Percentiles rank a stretch among this genome's conserved stretches.
Conservation (phyloP, 2,113 vertebrate species). For the Gnathonemus echidnorhynchus region DNA sequence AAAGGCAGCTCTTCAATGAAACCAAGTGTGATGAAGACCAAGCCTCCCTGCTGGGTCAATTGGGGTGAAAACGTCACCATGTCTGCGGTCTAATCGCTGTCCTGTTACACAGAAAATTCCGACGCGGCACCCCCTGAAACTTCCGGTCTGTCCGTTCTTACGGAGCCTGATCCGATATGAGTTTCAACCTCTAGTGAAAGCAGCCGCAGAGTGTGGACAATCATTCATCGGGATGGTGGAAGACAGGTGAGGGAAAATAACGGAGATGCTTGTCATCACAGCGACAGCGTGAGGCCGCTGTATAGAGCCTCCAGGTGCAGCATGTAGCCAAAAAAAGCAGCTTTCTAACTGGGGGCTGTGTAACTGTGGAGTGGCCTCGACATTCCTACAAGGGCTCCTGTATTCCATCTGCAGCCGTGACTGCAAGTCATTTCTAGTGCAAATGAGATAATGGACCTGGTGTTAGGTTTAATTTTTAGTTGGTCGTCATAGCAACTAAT, state of each 20-base stretch:
- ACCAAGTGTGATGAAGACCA: not conserved
- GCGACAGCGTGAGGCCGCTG: slow-evolving; percentile 14
- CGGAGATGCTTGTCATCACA: slow-evolving; percentile 11
- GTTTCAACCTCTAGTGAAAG: slow-evolving; percentile 13
- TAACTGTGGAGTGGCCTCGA: not conserved
- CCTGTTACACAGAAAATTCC: not conserved
- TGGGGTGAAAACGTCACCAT: not conserved
- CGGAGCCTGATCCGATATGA: not conserved
- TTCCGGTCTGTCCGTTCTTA: not conserved
- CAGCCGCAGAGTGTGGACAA: slow-evolving; percentile 16
- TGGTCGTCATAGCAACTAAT: slow-evolving; percentile 37
- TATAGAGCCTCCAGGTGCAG: not conserved
- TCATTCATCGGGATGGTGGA: slow-evolving; percentile 29
- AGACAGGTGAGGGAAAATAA: slow-evolving; percentile 32
- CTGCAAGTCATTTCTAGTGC: slow-evolving; percentile 30
- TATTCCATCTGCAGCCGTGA: slow-evolving; percentile 18
- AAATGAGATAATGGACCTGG: slow-evolving; percentile 7
- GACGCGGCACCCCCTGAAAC: not conserved
- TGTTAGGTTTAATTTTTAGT: slow-evolving; percentile 37
- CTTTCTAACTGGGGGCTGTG: not conserved
- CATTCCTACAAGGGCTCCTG: slow-evolving; percentile 2
- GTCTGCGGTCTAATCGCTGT: too few species aligned
- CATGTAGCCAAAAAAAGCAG: slow-evolving; percentile 21
- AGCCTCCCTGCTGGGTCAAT: not conserved
- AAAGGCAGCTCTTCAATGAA: not conserved